Base-by-base conservation (phyloP, 2,113 vertebrate species). In the Natator depressus region DNA sequence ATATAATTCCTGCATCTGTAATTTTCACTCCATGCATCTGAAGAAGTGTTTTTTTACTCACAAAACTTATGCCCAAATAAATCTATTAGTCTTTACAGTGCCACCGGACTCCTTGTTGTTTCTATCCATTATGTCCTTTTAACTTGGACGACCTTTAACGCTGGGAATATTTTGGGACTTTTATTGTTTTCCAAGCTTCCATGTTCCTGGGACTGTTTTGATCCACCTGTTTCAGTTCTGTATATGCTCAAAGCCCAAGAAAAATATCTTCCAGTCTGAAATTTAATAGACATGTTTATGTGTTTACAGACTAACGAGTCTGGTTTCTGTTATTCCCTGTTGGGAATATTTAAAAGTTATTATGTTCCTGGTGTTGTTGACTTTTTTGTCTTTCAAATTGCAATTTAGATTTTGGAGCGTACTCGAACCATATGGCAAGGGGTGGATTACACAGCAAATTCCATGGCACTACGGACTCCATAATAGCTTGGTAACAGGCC, bases 401-500 rank as follows among this genome's bases (percentile, higher is more conserved):
- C 79, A 88, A 2, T 3, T 49, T 76, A 85, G 46, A 5, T 82
- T 62, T 89, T 76, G 50, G 42, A 19, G 80, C 42, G 3, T 7
- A 76, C 5, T 55, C 6, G n/a, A n/a, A 0, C 1, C 2, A 29
- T 90, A 65, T 90, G 51, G 22, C 47, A 85, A 76, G 79, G n/a
- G 35, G 35, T 38, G 19, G 19, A 72, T 72, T 72, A 72, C 65
- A 72, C 65, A n/a, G 65, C 19, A 91, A 95, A 83, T 94, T 79
- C 80, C 83, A 14, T 46, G 29, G 24, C 38, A 82, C 1, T 0
- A 1, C 1, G 9, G 81, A 72, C n/a, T 19, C 65, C 65, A 72
- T 6, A 92, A 38, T 14, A 69, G 35, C 12, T 25, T 75, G 24
- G 47, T 90, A 80, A 81, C 8, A 85, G 25, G 24, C 75, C 75